These are phyloP conservation scores for Astropecten irregularis DNA, from an alignment of 53 echinoderm and acorn worm species.

Conservation along the genomic window DNA sequence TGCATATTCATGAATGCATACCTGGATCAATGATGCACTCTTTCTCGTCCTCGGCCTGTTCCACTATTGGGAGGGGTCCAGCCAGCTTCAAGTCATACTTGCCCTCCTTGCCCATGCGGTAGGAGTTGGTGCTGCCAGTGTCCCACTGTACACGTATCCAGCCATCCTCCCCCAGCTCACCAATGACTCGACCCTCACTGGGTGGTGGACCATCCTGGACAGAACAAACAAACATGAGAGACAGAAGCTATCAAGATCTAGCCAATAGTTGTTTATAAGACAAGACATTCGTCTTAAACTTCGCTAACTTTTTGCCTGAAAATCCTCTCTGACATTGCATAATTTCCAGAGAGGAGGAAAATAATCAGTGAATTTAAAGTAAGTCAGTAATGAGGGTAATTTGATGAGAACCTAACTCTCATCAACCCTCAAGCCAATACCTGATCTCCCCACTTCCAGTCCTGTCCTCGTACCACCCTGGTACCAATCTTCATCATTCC, in stretches of 20 bases:
- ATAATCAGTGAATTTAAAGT: too few relatives aligned
- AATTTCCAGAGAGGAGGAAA: too few relatives aligned
- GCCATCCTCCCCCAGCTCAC: conserved; percentile 97
- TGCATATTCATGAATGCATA: conserved; percentile 20
- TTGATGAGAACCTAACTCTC: too few relatives aligned
- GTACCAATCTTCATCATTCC: conserved; percentile 98
- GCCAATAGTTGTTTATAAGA: too few relatives aligned
- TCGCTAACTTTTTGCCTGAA: too few relatives aligned
- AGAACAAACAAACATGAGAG: too few relatives aligned
- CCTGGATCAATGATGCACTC: conserved; percentile 96
- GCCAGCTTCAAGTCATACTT: conserved; percentile 97
- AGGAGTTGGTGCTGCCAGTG: conserved; percentile 98
- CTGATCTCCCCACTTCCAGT: conserved; percentile 99
- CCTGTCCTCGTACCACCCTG: conserved; percentile 94
- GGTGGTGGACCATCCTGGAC: conserved; percentile 96
- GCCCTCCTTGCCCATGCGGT: conserved; percentile 98
- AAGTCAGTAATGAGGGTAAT: too few relatives aligned
- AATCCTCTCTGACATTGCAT: too few relatives aligned
- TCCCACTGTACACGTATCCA: conserved; percentile 99
- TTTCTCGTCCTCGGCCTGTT: conserved; percentile 93
- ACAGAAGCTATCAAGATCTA: too few relatives aligned
- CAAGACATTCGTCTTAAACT: too few relatives aligned
- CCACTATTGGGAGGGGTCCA: conserved; percentile 93
- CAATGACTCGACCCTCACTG: conserved; percentile 96
- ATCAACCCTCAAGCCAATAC: conserved; percentile 28